Evolutionary conservation across 2,113 vertebrate species (phyloP), one percentile per base, ranked within the genome.

Genomic region (Pomatorhinus ruficollis): DNA sequence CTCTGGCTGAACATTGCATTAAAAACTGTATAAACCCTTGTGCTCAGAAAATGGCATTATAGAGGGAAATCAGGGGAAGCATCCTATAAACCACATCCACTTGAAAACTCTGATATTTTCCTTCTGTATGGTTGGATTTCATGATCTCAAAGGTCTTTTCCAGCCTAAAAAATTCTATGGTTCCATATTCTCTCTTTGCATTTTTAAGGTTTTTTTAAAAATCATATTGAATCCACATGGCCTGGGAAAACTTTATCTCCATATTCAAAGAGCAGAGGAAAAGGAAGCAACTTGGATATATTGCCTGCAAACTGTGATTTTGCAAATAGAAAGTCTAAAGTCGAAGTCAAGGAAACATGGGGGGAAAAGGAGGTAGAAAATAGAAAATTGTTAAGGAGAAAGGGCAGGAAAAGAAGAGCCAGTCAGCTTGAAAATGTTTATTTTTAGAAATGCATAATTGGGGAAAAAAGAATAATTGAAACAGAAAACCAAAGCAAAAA

Each of bases 91-190:
- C 31, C 64, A 45, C 37, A 33, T 30, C 35, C 15, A 25, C 74
- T 45, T 31, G 27, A 47, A 54, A 84, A 47, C 8, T 20, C 50
- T 12, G 33, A 13, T 22, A 6, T 31, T 59, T 30, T 40, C 44
- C 28, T 19, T 2, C 1, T 39, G 6, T 44, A 0, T 10, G 15
- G 21, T 33, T 37, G n/a, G 35, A 33, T 12, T 35, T 27, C 3
- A 10, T 23, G n/a, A 24, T 9, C 47, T 53, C 56, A 49, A 47
- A 66, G 30, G 21, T 47, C n/a, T 68, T 59, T 24, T 28, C 82
- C 39, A 60, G 11, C 24, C 21, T 35, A 40, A 54, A 53, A 40
- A 24, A 19, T 23, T 47, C n/a, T 14, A 4, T 52, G 17, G 31
- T 31, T 28, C 12, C 30, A 8, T n/a, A 21, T 31, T 21, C 5